Conservation (phyloP, 2,113 vertebrate species). For the Alaudala cheleensis region DNA sequence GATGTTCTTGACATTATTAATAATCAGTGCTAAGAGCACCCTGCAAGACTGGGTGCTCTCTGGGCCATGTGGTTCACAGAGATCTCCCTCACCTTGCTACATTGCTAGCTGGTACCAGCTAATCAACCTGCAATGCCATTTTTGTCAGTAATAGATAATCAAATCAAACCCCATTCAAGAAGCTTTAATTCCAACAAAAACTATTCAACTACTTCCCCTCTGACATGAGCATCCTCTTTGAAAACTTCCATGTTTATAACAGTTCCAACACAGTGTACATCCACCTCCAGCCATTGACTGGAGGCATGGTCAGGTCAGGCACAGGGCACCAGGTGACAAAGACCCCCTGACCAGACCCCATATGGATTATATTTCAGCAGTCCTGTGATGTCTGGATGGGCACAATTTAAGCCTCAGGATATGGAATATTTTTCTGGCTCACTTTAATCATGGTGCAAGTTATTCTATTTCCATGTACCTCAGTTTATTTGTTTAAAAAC, state of each 20-base stretch:
- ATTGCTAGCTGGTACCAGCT: accelerated
- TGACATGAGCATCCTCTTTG: neutral
- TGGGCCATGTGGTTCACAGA: neutral
- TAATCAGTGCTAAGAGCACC: neutral
- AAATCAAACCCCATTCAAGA: neutral
- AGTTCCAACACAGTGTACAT: neutral
- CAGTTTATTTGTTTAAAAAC: neutral
- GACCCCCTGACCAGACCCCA: neutral
- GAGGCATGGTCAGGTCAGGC: neutral
- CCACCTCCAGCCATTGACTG: neutral
- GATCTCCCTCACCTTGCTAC: neutral
- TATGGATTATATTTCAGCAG: neutral
- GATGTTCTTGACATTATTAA: neutral
- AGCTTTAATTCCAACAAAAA: neutral
- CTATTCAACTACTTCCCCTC: neutral
- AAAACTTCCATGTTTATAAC: neutral
- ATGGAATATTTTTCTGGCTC: neutral
- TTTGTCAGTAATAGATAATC: neutral
- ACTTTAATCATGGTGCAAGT: neutral
- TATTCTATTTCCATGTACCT: neutral
- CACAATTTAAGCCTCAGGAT: neutral
- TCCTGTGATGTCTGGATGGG: neutral
- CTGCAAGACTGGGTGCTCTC: accelerated
- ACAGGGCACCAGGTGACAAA: neutral
- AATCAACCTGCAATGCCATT: neutral